Conservation (phyloP, 2,113 vertebrate species). For the Opisthocomus hoazin region DNA sequence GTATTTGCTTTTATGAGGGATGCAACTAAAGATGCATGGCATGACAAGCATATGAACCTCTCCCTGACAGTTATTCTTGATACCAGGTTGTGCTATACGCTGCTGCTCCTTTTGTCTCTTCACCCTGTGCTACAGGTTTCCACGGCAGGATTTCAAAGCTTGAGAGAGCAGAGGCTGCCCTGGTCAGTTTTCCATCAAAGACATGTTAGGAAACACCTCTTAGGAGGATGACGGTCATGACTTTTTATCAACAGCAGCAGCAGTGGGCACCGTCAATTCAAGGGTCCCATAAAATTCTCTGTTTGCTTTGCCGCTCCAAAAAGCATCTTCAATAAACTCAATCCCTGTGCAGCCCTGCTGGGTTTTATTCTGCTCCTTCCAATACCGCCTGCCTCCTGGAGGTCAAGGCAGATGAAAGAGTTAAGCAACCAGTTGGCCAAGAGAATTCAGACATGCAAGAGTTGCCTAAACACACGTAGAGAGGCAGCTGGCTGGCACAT, state of each 20-base stretch:
- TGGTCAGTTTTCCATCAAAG: not conserved
- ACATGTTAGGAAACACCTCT: not conserved
- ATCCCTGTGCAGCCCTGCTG: not conserved
- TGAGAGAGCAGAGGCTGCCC: not conserved
- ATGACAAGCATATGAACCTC: not conserved
- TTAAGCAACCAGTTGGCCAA: conserved; percentile 14
- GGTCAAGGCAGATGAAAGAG: not conserved
- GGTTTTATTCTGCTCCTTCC: not conserved
- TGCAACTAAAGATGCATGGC: not conserved
- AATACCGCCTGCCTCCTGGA: not conserved
- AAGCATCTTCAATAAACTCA: not conserved
- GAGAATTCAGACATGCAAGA: conserved; percentile 37
- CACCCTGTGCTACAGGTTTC: not conserved
- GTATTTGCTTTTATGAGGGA: not conserved
- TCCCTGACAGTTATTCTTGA: not conserved
- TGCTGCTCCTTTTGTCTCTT: not conserved
- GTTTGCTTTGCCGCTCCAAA: not conserved
- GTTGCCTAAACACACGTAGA: conserved; percentile 44
- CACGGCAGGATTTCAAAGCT: not conserved
- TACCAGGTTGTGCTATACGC: not conserved
- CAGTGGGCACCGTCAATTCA: not conserved
- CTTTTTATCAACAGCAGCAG: not conserved
- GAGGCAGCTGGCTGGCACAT: conserved; percentile 44
- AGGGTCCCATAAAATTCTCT: not conserved
- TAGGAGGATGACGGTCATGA: not conserved